Evolutionary conservation across 2,797 vertebrate species (phyloP), one percentile per base, ranked within the genome.

Genomic region (Lemur catta): DNA sequence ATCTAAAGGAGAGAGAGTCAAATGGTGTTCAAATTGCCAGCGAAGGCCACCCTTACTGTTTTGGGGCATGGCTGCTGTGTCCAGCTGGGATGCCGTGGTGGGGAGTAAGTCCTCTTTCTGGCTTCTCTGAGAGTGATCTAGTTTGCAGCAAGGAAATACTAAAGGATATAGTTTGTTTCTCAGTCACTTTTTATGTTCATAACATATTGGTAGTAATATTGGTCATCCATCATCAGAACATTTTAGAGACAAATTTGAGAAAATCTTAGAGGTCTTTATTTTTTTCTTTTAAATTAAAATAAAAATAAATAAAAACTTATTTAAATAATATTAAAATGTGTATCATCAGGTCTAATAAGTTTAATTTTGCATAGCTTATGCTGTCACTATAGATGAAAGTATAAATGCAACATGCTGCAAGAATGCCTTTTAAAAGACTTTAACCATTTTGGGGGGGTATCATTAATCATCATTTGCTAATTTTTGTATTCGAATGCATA

Each of bases 321-420:
- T 93, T 91, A 81, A 71, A 75, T 86, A 41, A 95, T 91, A 50
- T 78, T 93, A 81, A 89, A 92, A 41, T 89, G 13, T 61, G 15
- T 78, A 28, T 82, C 12, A n/a, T 81, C 10, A 12, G 28, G 13
- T 84, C 61, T 82, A 24, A 17, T 61, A 74, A 52, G 8, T 35
- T 93, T 72, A 18, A 71, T 75, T 86, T 92, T 93, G 33, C 48
- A 13, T 92, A 91, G 26, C 33, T 90, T 86, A 10, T 72, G 65
- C 65, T 93, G 30, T 79, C 28, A 74, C 61, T 69, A 48, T 48
- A 65, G 89, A 65, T 78, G 11, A 38, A 89, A 84, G 20, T 65
- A 0, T 89, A 89, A 89, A 74, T 81, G 38, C 5, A 41, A 30
- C n/a, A 75, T 94, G 24, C 38, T 74, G 84, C 52, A 95, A 46